phyloP scores from a whole-genome alignment of 2,888 invertebrate genomes.

The Drosophila buzzatii region DNA sequence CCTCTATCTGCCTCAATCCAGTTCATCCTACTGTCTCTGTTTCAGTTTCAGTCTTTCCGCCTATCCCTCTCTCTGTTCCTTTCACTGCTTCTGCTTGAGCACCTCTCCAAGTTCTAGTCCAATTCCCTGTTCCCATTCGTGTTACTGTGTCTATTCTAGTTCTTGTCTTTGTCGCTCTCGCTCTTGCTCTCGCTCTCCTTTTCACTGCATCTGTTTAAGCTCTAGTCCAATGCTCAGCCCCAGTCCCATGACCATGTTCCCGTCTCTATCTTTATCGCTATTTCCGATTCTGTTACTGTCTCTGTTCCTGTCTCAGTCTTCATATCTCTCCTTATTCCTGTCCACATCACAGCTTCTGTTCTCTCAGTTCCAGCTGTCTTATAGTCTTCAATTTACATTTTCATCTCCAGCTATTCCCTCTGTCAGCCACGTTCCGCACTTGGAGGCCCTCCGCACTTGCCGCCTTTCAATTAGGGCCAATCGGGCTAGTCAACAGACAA shows the following conservation, averaged over 20 bases:
- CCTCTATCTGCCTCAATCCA: neutral
- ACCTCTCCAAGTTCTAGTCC: neutral
- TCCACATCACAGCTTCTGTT: too few species aligned
- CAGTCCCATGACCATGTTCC: neutral
- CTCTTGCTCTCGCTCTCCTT: too few species aligned
- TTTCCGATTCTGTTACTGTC: too few species aligned
- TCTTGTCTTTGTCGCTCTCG: neutral
- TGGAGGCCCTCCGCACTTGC: conserved; percentile 19
- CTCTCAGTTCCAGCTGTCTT: too few species aligned
- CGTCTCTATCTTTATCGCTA: neutral
- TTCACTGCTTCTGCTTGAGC: neutral
- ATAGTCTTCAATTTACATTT: too few species aligned
- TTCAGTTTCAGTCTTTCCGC: neutral
- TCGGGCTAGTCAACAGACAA: conserved; percentile 33
- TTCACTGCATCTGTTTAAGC: too few species aligned
- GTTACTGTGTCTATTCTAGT: neutral
- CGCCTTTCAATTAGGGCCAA: conserved; percentile 63
- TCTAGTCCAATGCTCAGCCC: neutral
- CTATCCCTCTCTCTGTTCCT: neutral
- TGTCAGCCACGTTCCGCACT: neutral
- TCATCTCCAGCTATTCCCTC: neutral
- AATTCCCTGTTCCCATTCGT: neutral
- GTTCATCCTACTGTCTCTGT: neutral
- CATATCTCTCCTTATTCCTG: neutral
- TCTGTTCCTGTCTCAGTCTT: neutral